Evolutionary conservation across 1,140 invertebrate species (phyloP).

Genomic region (Drosophila obscura): DNA sequence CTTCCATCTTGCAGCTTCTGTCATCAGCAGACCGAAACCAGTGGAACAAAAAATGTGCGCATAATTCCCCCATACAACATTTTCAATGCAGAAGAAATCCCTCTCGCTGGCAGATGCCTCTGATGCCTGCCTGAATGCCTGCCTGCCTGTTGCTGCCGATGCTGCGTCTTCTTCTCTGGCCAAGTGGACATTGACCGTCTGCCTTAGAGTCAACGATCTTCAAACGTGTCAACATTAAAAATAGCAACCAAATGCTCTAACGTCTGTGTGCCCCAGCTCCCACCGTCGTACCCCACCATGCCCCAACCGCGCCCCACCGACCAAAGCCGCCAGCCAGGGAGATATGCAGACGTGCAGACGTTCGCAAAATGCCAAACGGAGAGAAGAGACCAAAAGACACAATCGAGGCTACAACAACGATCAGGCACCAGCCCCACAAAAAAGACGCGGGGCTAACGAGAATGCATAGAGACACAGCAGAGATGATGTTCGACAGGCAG

Average conservation of each 20-base stretch:
- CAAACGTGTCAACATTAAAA: constrained; percentile 81
- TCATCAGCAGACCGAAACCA: constrained; percentile 50
- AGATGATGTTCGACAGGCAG: constrained; percentile 18
- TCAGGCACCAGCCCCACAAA: constrained; percentile 16
- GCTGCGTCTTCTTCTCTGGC: constrained; percentile 24
- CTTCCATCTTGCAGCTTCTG: constrained; percentile 22
- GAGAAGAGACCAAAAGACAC: constrained; percentile 58
- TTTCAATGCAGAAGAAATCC: constrained; percentile 35
- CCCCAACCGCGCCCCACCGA: constrained; percentile 25
- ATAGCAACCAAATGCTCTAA: constrained; percentile 73
- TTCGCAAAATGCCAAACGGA: constrained; percentile 76
- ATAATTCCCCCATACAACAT: constrained; percentile 70
- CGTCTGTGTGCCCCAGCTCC: constrained; percentile 12
- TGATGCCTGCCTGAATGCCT: no score
- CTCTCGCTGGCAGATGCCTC: constrained; percentile 1
- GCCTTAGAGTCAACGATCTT: constrained; percentile 77
- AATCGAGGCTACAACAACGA: constrained; percentile 46
- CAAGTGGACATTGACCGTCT: constrained; percentile 78
- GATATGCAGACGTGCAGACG: constrained; percentile 78
- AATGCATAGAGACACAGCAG: neutral
- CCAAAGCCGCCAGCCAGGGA: constrained; percentile 28
- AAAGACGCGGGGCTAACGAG: constrained; percentile 40
- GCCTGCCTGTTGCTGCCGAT: neutral
- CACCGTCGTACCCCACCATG: constrained; percentile 4
- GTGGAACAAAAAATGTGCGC: constrained; percentile 35